phyloP scores from a whole-genome alignment of 2,113 vertebrate species.

The Thryonomys swinderianus region DNA sequence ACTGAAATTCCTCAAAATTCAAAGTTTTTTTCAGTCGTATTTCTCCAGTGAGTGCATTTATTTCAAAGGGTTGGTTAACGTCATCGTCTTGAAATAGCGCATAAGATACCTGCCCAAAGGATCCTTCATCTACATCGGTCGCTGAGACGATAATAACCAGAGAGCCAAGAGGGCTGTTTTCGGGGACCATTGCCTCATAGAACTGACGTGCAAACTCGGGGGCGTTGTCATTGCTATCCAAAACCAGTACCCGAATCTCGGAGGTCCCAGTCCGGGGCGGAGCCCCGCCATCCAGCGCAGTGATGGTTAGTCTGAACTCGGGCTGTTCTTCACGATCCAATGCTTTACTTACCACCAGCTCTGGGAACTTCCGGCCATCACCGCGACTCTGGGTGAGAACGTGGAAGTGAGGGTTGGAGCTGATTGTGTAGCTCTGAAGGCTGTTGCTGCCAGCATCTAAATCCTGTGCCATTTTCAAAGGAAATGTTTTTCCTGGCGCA shows the following conservation, averaged over 20 bases:
- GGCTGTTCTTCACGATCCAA: constrained; percentile 80
- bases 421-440: constrained; percentile 85
- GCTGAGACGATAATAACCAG: constrained; percentile 83
- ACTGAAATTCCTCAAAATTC: constrained; percentile 81
- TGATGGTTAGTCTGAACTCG: constrained; percentile 49
- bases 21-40: constrained; percentile 77
- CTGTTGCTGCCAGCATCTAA: constrained; percentile 85
- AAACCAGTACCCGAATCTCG: constrained; percentile 72
- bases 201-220: constrained; percentile 67
- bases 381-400: constrained; percentile 61
- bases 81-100: constrained; percentile 86
- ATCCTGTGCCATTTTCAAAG: constrained; percentile 86
- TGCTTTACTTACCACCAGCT: constrained; percentile 79
- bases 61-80: constrained; percentile 75
- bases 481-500: constrained; percentile 74
- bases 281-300: constrained; percentile 71
- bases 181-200: constrained; percentile 83
- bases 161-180: constrained; percentile 81
- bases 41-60: constrained; percentile 79
- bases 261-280: constrained; percentile 65
- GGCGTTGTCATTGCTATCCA: constrained; percentile 72
- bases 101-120: constrained; percentile 87
- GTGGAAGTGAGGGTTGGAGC: constrained; percentile 83
- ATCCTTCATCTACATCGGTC: constrained; percentile 85
- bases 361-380: constrained; percentile 77